These are phyloP conservation scores for Micronycteris hirsuta DNA, from an alignment of 2,113 vertebrate genomes.

Conservation along the genomic window DNA sequence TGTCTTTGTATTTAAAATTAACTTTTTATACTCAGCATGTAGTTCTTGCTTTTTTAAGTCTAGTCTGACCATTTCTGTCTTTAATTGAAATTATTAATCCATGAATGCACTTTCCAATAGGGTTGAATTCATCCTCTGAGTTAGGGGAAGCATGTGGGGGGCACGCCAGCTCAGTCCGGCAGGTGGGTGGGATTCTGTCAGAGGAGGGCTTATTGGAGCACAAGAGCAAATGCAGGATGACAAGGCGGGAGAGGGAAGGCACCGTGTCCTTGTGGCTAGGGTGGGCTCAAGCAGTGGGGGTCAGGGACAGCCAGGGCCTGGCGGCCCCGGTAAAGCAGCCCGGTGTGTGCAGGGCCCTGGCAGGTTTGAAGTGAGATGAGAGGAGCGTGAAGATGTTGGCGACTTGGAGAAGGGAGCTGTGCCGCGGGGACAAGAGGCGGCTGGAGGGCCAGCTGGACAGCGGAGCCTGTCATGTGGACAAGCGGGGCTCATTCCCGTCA, in stretches of 20 bases:
- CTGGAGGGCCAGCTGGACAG: neutral
- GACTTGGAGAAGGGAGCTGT: neutral
- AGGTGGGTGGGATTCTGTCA: fast-evolving
- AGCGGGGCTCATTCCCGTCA: neutral
- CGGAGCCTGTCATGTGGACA: neutral
- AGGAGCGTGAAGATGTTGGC: neutral
- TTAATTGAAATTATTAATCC: neutral
- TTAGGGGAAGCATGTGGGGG: fast-evolving
- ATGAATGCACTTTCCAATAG: neutral
- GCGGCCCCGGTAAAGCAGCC: too few species aligned
- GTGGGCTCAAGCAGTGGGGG: fast-evolving
- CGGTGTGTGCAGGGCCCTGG: too few species aligned
- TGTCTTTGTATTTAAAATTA: neutral
- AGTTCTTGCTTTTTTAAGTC: neutral
- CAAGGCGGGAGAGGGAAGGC: neutral
- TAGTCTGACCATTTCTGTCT: neutral
- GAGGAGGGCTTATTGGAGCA: neutral
- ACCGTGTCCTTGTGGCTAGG: neutral
- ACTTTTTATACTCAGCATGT: too few species aligned
- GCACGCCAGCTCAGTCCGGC: fast-evolving
- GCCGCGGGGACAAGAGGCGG: neutral
- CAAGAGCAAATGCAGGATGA: neutral
- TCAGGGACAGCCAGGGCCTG: neutral
- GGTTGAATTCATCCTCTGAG: neutral
- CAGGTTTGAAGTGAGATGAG: neutral